Evolutionary conservation across 2,113 vertebrate species (phyloP), one percentile per base, ranked within the genome.

Genomic region (Hypanus sabinus): DNA sequence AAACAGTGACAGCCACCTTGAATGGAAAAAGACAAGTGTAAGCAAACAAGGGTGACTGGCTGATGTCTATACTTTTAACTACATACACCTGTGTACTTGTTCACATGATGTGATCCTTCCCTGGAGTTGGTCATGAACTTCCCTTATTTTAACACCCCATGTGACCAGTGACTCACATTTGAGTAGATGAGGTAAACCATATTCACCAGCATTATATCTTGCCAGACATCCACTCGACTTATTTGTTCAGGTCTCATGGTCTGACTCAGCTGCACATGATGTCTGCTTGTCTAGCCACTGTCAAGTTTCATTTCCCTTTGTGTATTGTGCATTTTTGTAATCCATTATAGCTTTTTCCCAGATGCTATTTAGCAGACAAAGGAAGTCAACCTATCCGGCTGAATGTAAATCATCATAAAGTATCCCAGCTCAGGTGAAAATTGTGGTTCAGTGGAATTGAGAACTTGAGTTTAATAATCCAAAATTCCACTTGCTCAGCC

Each of bases 111-210:
- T 80, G 95, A 87, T 94, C 10, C 88, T 95, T 96, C 94, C 95
- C 94, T 94, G 93, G 95, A 93, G 94, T 79, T 94, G 95, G 94
- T 93, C 95, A 95, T 93, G 96, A 95, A 94, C 68, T 71, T 65
- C 93, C 94, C 95, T 76, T 81, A 94, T 95, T 94, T 33, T 93
- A 94, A 94, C 94, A 95, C 94, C 95, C 94, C 96, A 96, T 95
- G 95, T 96, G 96, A 96, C 87, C 95, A 92, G 93, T 95, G 95
- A 96, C 95, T 96, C 95, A 96, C 95, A 96, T 95, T 95, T 94
- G 93, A 95, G 94, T 95, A 96, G 95, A 95, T 95, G 95, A 95
- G 95, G 81, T 55, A 95, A 94, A 96, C 46, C 46, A 46, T 94
- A 94, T 95, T 96, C 87, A 93, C 57, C 68, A 62, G 33, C 94